These are phyloP conservation scores for Bombus cullumanus DNA, from an alignment of 1,140 invertebrate genomes.

Conservation along the genomic window DNA sequence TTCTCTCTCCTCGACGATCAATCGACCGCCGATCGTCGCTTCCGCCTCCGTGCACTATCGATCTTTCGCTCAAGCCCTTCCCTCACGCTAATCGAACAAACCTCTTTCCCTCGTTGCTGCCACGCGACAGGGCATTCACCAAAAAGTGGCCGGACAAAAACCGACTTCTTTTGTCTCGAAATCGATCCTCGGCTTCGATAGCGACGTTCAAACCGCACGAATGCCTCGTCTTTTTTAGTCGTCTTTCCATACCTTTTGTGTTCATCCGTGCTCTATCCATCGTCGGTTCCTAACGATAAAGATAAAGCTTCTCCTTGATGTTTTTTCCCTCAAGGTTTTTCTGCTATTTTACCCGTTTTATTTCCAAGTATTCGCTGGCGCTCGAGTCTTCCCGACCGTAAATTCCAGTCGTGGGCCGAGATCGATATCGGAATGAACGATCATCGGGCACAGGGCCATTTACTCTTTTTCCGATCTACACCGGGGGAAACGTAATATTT, in stretches of 20 bases:
- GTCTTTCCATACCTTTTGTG: conserved; percentile 5
- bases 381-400: conserved; percentile 31
- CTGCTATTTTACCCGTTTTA: not conserved
- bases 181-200: conserved; percentile 36
- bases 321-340: not conserved
- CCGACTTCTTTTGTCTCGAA: conserved; percentile 18
- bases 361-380: conserved; percentile 7
- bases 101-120: conserved; percentile 32
- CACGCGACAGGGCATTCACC: conserved; percentile 41
- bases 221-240: conserved; percentile 1
- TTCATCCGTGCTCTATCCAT: not conserved
- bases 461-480: conserved; percentile 33
- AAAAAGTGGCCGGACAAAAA: conserved; percentile 42
- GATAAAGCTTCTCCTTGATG: conserved; percentile 17
- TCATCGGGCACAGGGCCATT: conserved; percentile 19
- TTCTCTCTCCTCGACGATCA: conserved; percentile 41
- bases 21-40: conserved; percentile 53
- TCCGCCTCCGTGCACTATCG: conserved; percentile 52
- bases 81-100: conserved; percentile 28
- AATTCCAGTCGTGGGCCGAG: not conserved
- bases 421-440: conserved; percentile 29
- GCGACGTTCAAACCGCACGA: not conserved
- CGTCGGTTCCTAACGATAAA: not conserved
- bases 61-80: conserved; percentile 62
- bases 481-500: conserved; percentile 62